A percentile compares a stretch with the other conserved stretches of the same genome.
Evolutionary conservation across 2,113 vertebrate genomes (phyloP).

Genomic region (Salvelinus alpinus): DNA sequence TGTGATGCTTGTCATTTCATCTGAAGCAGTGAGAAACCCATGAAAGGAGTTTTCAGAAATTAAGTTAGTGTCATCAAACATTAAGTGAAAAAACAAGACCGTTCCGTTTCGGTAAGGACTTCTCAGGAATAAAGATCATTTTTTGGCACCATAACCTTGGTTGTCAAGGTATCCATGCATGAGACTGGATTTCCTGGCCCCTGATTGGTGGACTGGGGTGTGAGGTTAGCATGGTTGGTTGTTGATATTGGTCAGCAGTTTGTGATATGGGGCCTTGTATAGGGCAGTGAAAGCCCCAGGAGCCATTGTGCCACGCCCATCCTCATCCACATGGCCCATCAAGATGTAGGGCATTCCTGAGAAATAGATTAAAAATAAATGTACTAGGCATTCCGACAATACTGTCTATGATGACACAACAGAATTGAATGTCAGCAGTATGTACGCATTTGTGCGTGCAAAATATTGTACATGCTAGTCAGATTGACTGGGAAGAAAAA

Average conservation of each 20-base stretch:
- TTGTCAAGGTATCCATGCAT: conserved; percentile 3
- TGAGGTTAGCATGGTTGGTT: conserved; percentile 74
- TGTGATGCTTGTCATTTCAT: not conserved
- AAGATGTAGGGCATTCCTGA: conserved; percentile 81
- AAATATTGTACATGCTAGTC: not conserved
- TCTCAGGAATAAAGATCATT: not conserved
- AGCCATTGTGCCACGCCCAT: conserved; percentile 71
- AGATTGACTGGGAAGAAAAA: not conserved
- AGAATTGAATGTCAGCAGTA: not conserved
- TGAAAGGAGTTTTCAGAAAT: not conserved
- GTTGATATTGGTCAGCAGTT: conserved; percentile 77
- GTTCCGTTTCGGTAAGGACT: too few species aligned
- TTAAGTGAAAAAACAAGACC: not conserved
- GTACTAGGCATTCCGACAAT: not conserved
- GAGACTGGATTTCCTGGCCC: not conserved
- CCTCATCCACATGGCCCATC: conserved; percentile 81
- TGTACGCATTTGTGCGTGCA: not conserved
- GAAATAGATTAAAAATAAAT: not conserved
- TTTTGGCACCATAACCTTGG: conserved; percentile 36
- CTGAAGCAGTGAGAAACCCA: conserved; percentile 20
- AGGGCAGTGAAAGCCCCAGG: conserved; percentile 80
- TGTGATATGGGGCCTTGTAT: conserved; percentile 79
- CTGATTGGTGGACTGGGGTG: not conserved
- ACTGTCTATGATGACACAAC: not conserved
- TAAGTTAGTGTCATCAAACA: not conserved